Percentiles rank a stretch among this genome's conserved stretches.
Evolutionary conservation across 2,113 vertebrate genomes (phyloP).

Genomic region (Thalassarche chlororhynchos): DNA sequence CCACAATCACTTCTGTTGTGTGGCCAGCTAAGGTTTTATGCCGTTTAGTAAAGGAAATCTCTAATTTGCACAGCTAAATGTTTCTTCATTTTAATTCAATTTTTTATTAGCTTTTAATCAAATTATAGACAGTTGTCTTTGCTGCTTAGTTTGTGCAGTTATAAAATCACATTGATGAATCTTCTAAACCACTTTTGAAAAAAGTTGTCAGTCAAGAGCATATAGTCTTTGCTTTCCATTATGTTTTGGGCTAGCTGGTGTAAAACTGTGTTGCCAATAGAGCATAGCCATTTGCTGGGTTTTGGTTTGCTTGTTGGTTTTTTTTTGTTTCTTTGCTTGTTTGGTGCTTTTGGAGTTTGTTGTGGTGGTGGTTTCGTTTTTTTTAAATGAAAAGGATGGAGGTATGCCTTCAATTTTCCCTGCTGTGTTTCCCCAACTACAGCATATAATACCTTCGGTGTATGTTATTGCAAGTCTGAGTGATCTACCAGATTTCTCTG

Average conservation of each 20-base stretch:
- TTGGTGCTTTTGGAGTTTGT: not conserved
- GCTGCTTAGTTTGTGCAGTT: not conserved
- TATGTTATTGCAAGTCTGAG: not conserved
- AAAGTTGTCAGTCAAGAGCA: not conserved
- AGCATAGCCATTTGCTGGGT: rapidly evolving
- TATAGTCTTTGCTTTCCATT: not conserved
- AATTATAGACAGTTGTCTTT: not conserved
- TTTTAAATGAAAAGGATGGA: not conserved
- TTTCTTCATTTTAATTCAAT: not conserved
- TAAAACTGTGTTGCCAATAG: not conserved
- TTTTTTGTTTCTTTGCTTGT: not conserved
- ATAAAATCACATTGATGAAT: not conserved
- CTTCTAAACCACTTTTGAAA: not conserved
- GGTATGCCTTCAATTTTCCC: not conserved
- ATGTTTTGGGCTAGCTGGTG: not conserved
- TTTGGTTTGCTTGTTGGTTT: not conserved
- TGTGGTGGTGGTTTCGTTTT: not conserved
- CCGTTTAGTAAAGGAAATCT: not conserved
- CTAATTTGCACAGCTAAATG: not conserved
- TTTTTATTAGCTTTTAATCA: not conserved
- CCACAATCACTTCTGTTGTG: not conserved
- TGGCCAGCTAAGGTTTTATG: not conserved
- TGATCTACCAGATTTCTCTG: not conserved
- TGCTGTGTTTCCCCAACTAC: not conserved
- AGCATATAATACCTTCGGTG: not conserved